These are phyloP conservation scores for Poeciliopsis infans DNA, from an alignment of 2,797 vertebrate species.

Conservation along the genomic window DNA sequence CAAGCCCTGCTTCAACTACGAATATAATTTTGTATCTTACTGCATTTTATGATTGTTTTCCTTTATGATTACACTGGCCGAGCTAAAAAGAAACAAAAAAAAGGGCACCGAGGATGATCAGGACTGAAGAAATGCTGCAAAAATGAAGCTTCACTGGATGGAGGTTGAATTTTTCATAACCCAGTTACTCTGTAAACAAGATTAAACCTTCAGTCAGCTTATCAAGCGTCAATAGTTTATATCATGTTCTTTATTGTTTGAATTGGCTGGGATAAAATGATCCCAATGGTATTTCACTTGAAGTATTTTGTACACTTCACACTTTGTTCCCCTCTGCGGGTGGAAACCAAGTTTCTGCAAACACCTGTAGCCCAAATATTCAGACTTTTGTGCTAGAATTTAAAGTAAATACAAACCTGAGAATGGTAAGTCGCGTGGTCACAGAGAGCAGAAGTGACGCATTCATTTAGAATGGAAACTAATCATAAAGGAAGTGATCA, in stretches of 20 bases:
- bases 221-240: conserved; percentile 3
- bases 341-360: background rate
- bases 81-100: conserved; percentile 2
- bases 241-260: background rate
- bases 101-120: background rate
- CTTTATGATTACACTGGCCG: background rate
- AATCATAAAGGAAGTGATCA: background rate
- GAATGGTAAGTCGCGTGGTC: background rate
- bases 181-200: background rate
- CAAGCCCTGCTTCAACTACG: conserved; percentile 5
- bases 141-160: conserved; percentile 11
- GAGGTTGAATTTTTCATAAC: background rate
- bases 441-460: background rate
- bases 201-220: background rate
- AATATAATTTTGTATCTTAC: conserved; percentile 31
- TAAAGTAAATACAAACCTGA: background rate
- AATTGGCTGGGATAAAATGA: conserved; percentile 1
- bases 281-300: background rate
- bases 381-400: background rate
- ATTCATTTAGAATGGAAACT: conserved; percentile 3
- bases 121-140: conserved; percentile 17
- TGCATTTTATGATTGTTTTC: conserved; percentile 20
- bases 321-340: background rate
- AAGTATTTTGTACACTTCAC: background rate
- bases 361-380: background rate